phyloP scores from a whole-genome alignment of 2,797 vertebrate species.

The Platalea minor region DNA sequence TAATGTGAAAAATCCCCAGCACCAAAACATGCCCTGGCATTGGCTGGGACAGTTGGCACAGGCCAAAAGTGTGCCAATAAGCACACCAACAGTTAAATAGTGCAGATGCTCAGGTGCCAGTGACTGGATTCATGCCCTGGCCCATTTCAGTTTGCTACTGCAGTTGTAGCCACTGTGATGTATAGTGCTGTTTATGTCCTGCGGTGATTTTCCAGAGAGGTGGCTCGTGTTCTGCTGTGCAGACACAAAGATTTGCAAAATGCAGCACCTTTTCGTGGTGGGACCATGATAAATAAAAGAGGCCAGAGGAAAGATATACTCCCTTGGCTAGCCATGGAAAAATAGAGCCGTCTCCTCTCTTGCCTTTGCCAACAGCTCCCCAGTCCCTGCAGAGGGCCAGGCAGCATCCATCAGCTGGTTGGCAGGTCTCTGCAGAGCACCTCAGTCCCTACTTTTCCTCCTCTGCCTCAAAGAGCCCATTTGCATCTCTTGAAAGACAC shows the following conservation, averaged over 20 bases:
- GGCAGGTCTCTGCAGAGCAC: neutral
- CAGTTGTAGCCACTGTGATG: accelerated
- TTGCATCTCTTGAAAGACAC: neutral
- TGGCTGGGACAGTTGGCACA: neutral
- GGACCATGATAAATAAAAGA: neutral
- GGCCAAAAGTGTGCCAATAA: neutral
- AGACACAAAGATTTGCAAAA: neutral
- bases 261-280: neutral
- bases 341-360: neutral
- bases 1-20: neutral
- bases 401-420: neutral
- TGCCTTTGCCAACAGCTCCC: neutral
- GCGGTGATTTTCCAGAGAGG: neutral
- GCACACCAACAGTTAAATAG: neutral
- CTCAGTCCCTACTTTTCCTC: neutral
- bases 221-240: neutral
- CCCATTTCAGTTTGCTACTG: neutral
- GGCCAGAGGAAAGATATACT: neutral
- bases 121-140: neutral
- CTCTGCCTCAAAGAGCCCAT: neutral
- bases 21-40: neutral
- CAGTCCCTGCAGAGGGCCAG: neutral
- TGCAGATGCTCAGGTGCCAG: neutral
- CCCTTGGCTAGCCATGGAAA: neutral
- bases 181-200: neutral